These are phyloP conservation scores for Dinoponera quadriceps DNA, from an alignment of 1,140 invertebrate genomes.

Conservation along the genomic window DNA sequence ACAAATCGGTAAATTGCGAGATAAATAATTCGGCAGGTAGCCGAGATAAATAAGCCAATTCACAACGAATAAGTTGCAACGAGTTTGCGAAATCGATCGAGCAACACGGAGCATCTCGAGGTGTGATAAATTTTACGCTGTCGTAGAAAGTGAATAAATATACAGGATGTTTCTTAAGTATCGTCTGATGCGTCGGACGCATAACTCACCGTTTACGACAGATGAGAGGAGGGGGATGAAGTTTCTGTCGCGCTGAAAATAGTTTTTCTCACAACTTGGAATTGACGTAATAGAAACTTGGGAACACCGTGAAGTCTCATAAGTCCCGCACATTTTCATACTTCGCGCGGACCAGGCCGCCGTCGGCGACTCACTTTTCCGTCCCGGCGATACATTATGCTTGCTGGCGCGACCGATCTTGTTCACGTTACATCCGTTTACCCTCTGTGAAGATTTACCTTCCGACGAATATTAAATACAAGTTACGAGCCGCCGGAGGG, in stretches of 20 bases:
- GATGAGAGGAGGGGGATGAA: conserved; percentile 1
- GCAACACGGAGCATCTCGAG: too few relatives aligned
- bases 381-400: conserved; percentile 16
- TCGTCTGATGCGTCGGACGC: conserved; percentile 39
- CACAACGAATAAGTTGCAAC: too few relatives aligned
- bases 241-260: conserved; percentile 33
- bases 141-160: too few relatives aligned
- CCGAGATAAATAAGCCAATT: too few relatives aligned
- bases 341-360: conserved; percentile 4
- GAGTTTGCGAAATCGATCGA: too few relatives aligned
- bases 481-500: not conserved
- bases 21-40: too few relatives aligned
- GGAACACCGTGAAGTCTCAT: conserved; percentile 33
- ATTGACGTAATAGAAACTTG: conserved; percentile 58
- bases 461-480: conserved; percentile 26
- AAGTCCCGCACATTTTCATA: conserved; percentile 45
- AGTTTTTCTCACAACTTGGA: conserved; percentile 42
- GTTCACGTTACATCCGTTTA: not conserved
- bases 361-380: conserved; percentile 15
- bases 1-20: too few relatives aligned
- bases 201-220: conserved; percentile 23
- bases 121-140: too few relatives aligned
- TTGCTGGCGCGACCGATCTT: conserved; percentile 32
- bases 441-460: not conserved
- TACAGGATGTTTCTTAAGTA: too few relatives aligned